Evolutionary conservation across 2,113 vertebrate species (phyloP).

Genomic region (Scytalopus superciliaris): DNA sequence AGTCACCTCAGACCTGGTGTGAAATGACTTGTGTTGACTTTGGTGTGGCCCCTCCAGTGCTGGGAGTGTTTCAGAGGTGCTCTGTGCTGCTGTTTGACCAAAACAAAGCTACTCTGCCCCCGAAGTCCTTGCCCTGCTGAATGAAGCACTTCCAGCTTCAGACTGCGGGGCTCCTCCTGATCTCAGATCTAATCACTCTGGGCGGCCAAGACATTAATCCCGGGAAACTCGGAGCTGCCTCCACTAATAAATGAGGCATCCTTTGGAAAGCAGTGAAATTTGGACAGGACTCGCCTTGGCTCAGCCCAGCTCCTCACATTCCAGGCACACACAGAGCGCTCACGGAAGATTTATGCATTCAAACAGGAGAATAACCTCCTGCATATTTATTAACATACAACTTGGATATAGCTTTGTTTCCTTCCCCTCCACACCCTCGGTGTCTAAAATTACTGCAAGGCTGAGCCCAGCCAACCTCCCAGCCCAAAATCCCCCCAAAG

Average conservation of each 20-base stretch:
- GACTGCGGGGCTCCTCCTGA: not conserved
- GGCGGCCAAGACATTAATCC: not conserved
- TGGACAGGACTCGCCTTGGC: constrained; percentile 54
- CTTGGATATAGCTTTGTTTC: not conserved
- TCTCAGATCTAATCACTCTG: not conserved
- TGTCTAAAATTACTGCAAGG: not conserved
- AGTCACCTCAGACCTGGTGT: not conserved
- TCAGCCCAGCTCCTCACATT: constrained; percentile 32
- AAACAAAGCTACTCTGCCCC: not conserved
- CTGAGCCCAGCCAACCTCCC: not conserved
- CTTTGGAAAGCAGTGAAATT: constrained; percentile 62
- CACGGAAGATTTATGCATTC: constrained; percentile 16
- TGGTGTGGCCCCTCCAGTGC: fast-evolving
- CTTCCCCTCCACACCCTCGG: not conserved
- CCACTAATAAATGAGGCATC: constrained; percentile 61
- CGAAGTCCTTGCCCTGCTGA: not conserved
- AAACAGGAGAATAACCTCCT: constrained; percentile 1
- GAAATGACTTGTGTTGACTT: not conserved
- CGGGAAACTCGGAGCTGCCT: not conserved
- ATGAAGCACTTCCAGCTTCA: not conserved
- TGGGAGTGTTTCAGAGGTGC: not conserved
- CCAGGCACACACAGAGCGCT: not conserved
- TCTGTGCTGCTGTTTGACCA: not conserved
- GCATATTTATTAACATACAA: not conserved
- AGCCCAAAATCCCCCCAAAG: not conserved